Base-by-base conservation (phyloP, 2,113 vertebrate species). In the Corythornis vintsioides region DNA sequence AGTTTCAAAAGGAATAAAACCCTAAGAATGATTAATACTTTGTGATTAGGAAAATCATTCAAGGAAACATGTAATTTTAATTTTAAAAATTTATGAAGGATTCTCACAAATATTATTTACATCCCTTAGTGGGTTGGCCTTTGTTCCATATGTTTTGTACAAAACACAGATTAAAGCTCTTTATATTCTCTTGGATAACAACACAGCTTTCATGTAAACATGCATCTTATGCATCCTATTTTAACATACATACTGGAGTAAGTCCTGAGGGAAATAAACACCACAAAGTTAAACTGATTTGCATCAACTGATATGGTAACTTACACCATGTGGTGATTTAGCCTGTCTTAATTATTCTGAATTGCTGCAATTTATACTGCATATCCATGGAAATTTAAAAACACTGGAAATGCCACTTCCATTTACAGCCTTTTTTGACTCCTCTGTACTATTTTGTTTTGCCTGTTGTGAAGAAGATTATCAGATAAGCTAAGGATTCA, bases 31-130 rank as follows among this genome's bases (percentile, higher is more conserved):
- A 82, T 67, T 91, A 86, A 64, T 77, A 59, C 28, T 82, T 74
- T 91, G 33, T 73, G 21, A 92, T 93, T 86, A 73, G 42, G 55
- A 91, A 95, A 93, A 86, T 61, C 88, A 88, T 84, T 90, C 16
- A 69, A 64, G 24, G 43, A 80, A 90, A 74, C 2, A 71, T 77
- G 84, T 91, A 43, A 83, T 88, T 93, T 85, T 64, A 31, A 70
- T 90, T 89, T 91, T 42, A 59, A 90, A 90, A 85, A 86, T 43
- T 12, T 77, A 84, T 91, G 29, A 78, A 74, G 6, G 6, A 86
- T 70, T 65, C 52, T 89, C 42, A 86, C 55, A 84, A 92, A 88
- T 78, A 63, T 2, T 13, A 77, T 81, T 92, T 90, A 50, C 12
- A 70, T 43, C 20, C 43, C 29, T 65, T n/a, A 89, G 67, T 52